Evolutionary conservation across 2,888 invertebrate genomes (phyloP), one percentile per base, ranked within the genome.

Genomic region (Plebejus melissa): DNA sequence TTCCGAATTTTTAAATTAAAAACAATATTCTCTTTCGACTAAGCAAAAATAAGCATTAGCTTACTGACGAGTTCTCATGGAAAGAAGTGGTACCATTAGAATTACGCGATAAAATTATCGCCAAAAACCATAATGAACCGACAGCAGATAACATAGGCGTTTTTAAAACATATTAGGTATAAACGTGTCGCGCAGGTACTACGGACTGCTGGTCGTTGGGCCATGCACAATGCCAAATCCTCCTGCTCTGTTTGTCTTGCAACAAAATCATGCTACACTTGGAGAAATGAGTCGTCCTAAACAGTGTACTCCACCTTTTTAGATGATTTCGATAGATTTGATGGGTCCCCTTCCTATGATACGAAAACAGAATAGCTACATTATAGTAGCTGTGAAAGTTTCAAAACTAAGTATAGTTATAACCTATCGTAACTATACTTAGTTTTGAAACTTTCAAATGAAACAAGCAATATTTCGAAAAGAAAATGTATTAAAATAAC

Each of bases 141-240:
- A 81, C 76, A 2, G 77, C 80, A 7, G 81, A 78, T 32, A 78
- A 79, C 69, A 38, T 81, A 0, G 82, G 80, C 7, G 76, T 81
- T 11, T 80, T 79, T 70, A 81, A 82, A 77, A 83, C 82, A 0
- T 22, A 22, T 22, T 22, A 22, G 22, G 22, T 80, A 80, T 57
- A 78, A 75, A 69, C 76, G 82, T 1, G 2, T 82, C 1, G 16
- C 69, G 80, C 11, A 36, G 72, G 9, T 80, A 77, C 28, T 79
- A 74, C 57, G 22, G 22, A 22, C 22, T 22, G 22, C 22, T 22
- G 22, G 22, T 0, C 22, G 22, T 22, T 80, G 80, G 78, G 79
- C 78, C 1, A 80, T 82, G 80, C 71, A 80, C 38, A 13, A 7
- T 2, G 82, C 82, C 69, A 79, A 81, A 0, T 75, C 57, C 13